Base-by-base conservation (phyloP, 2,888 invertebrate species). In the Esperia sulphurella region DNA sequence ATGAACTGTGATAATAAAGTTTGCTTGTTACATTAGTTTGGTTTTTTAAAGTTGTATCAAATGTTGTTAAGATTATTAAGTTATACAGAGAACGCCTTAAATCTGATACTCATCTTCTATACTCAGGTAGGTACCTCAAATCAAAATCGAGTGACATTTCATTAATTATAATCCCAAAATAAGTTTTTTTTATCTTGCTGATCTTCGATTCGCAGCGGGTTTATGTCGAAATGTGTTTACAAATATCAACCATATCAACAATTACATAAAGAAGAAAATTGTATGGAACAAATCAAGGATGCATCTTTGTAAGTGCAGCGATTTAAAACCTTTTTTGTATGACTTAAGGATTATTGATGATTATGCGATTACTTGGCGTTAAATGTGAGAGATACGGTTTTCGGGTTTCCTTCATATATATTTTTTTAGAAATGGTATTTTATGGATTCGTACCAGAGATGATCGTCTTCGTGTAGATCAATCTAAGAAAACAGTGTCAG, bases 271-370 rank as follows among this genome's bases (percentile, higher is more conserved):
- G 58, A 55, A 50, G 21, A 53, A 51, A 50, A 50, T 65, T 39
- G 8, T 9, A 41, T 33, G 47, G 4, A 46, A 10, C n/a, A 51
- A 40, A 46, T 45, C 37, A 46, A 39, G 54, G 43, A 53, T 55
- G 46, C 43, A 50, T 45, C 54, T 54, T 55, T 55, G 52, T 45
- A 45, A 8, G 62, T 62, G 64, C 65, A 55, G 55, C 59, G 69
- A 71, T 73, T 71, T 74, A 77, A 73, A 75, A 75, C 72, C 68
- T 54, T 58, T 80, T 80, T 75, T 75, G 58, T 74, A 55, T 69
- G 73, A 74, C 67, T 71, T 82, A 75, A 75, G 79, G 79, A 82
- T 84, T 83, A 85, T 85, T 83, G 82, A 86, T 85, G 82, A 82
- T 82, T 79, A 81, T 71, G 71, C 74, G 76, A 82, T 84, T 83